Evolutionary conservation across 2,888 invertebrate genomes (phyloP), one percentile per base, ranked within the genome.

Genomic region (Euspilapteryx auroguttella): DNA sequence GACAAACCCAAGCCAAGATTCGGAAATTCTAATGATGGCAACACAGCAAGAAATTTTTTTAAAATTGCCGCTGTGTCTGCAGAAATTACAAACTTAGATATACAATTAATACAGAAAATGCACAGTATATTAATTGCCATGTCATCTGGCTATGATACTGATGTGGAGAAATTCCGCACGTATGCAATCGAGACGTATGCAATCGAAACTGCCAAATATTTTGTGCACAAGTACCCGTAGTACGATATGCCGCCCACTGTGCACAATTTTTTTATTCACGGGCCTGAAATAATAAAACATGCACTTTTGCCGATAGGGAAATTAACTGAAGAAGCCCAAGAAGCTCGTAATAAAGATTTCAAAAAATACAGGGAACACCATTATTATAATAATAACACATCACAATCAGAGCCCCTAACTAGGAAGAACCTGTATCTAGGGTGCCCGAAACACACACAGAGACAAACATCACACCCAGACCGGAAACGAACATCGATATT

Each of bases 71-170:
- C 33, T 25, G 15, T 32, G 20, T 37, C 42, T 25, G 34, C 40
- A 21, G 27, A 32, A 20, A 50, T 49, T 30, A 47, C 46, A 4
- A 46, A 44, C 8, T 32, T 53, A 3, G 33, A 46, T 32, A 32
- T 34, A 31, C 31, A 38, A 12, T 32, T 49, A 13, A 42, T 47
- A 15, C 17, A 15, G 14, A 24, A 14, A 15, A 10, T 30, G 3
- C 11, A 21, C 3, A 12, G 14, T 7, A 25, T 30, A 12, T 14
- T 30, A 5, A 15, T 14, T 3, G 22, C 12, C 3, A 21, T 30
- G 3, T 22, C 12, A 9, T 12, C 4, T 17, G 30, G 30, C n/a
- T 10, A 15, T 9, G 7, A 26, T 14, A 26, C 26, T 25, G 14
- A 29, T 10, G 14, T 8, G n/a, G 29, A 21, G 9, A 21, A 21